Base-by-base conservation (phyloP, 2,113 vertebrate genomes). In the Probosciger aterrimus region DNA sequence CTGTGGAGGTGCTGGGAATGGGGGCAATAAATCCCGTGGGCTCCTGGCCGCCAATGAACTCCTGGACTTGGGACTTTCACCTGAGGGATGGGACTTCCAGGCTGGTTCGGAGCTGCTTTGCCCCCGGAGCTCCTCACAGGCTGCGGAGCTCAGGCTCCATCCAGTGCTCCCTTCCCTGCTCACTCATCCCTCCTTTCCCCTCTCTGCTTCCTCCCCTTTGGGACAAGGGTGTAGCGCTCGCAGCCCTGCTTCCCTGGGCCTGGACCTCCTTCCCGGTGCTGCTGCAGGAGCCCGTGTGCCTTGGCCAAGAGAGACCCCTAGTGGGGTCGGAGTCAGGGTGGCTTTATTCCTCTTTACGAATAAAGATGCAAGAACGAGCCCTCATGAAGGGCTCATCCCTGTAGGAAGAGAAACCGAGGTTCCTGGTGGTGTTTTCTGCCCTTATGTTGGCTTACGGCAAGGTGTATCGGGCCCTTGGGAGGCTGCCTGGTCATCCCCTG, bases 271-370 rank as follows among this genome's bases (percentile, higher is more conserved):
- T 46, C 18, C 46, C 25, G 18, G 64, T 12, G 52, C 23, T 64
- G 65, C 57, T 33, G 27, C 55, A 9, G 71, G 28, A 85, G 80
- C 60, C 27, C 10, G 27, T 12, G 63, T 92, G 75, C 53, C 79
- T 86, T 91, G 80, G 80, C 79, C 6, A 6, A 96, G 65, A 82
- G 92, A 6, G 93, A 96, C 95, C 76, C 82, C 93, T 97, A 86
- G 89, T 73, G 96, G 95, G 23, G 14, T 2, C 8, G 4, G 76
- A 57, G 43, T 67, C 24, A 15, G 50, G 46, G 22, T 15, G 37
- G 37, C 37, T 11, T 11, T 22, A 17, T 12, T 22, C 22, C 18
- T 22, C 33, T 10, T 59, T 9, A 9, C 31, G n/a, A 14, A 19
- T 12, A 0, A 8, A n/a, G 57, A 23, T 59, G 33, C 57, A n/a